Percentiles rank a stretch among this genome's conserved stretches.
Evolutionary conservation across 2,113 vertebrate genomes (phyloP).

Genomic region (Muntiacus muntjak): DNA sequence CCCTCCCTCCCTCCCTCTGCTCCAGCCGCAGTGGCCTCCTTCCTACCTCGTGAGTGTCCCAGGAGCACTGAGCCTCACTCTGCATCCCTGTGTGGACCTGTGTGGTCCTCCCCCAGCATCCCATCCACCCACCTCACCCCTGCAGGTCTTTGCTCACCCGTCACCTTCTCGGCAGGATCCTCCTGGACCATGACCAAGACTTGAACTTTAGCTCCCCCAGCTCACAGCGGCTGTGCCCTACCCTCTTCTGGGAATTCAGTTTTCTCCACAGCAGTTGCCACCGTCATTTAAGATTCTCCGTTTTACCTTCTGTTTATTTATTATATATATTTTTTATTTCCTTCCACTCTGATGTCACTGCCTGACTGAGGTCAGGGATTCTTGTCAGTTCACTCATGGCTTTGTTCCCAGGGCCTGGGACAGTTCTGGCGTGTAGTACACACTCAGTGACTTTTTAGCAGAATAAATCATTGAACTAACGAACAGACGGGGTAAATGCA

Average conservation of each 20-base stretch:
- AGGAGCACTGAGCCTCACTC: not conserved
- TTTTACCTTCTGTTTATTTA: not conserved
- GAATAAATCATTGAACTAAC: not conserved
- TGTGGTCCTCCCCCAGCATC: not conserved
- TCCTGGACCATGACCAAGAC: not conserved
- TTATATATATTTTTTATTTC: not conserved
- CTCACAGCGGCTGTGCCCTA: not conserved
- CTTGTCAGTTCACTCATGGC: not conserved
- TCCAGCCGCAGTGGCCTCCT: not conserved
- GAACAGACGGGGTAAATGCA: not conserved
- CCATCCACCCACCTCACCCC: not conserved
- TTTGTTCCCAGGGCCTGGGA: not conserved
- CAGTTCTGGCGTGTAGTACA: not conserved
- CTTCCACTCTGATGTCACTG: not conserved
- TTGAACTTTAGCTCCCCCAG: not conserved
- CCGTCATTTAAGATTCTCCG: not conserved
- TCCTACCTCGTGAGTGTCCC: not conserved
- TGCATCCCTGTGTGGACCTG: not conserved
- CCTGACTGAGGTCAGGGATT: not conserved
- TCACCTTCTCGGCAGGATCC: not conserved
- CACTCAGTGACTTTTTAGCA: not conserved
- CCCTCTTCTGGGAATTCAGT: not conserved
- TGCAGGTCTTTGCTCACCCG: not conserved
- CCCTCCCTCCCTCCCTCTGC: not conserved
- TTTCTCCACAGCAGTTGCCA: not conserved